These are phyloP conservation scores for Strigamia crassipes DNA, from an alignment of 2,888 invertebrate species.

Conservation along the genomic window DNA sequence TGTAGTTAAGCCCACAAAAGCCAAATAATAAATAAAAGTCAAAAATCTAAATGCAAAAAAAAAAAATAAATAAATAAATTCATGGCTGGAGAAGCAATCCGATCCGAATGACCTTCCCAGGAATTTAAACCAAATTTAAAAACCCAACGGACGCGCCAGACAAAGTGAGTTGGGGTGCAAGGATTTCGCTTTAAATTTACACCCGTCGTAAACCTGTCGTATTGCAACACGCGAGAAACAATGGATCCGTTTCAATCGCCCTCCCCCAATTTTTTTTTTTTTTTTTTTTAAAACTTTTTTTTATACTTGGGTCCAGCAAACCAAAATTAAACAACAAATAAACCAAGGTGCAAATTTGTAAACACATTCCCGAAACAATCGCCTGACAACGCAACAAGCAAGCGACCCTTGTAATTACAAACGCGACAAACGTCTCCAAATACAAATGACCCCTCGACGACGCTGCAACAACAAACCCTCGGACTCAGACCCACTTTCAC, in stretches of 20 bases:
- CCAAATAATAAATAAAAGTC: too few relatives aligned
- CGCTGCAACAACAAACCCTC: conserved; percentile 3
- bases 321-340: background rate
- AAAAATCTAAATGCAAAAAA: too few relatives aligned
- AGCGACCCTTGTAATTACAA: background rate
- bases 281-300: too few relatives aligned
- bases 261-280: background rate
- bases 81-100: background rate
- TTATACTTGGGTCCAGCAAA: background rate
- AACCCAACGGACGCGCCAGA: background rate
- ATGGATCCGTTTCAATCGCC: conserved; percentile 1
- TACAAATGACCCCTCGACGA: background rate
- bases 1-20: background rate
- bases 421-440: background rate
- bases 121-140: conserved; percentile 30
- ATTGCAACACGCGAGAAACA: conserved; percentile 6
- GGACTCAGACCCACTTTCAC: background rate
- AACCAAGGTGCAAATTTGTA: background rate
- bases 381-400: background rate
- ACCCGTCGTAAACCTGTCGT: conserved; percentile 8
- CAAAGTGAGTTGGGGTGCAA: conserved; percentile 15
- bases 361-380: background rate
- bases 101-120: conserved; percentile 5
- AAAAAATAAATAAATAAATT: background rate
- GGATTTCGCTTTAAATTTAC: conserved; percentile 22